A percentile compares a stretch with the other conserved stretches of the same genome.
Conservation (phyloP, 2,113 vertebrate species). For the Neomonachus schauinslandi region DNA sequence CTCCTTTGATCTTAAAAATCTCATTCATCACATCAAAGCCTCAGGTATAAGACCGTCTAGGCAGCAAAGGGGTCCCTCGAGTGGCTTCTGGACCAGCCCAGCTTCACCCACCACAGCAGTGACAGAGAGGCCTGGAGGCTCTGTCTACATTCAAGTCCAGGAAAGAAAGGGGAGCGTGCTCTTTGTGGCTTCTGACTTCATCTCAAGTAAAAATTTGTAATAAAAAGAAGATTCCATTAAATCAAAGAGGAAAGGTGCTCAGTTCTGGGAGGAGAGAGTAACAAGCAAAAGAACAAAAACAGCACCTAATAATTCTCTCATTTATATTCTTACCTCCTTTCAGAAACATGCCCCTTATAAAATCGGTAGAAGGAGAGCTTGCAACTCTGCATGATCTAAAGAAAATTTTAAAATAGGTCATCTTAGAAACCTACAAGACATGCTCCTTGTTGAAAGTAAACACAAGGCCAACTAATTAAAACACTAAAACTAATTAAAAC, state of each 20-base stretch:
- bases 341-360: not conserved
- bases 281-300: not conserved
- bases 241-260: not conserved
- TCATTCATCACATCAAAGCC: conserved; percentile 65
- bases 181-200: not conserved
- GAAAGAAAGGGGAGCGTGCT: not conserved
- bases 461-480: not conserved
- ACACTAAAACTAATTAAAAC: not conserved
- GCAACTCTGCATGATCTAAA: not conserved
- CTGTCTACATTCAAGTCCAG: not conserved
- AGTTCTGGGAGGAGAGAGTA: not conserved
- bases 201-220: not conserved
- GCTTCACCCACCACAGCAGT: not conserved
- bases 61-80: not conserved
- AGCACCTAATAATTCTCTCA: not conserved
- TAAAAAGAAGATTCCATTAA: conserved; percentile 4
- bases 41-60: conserved; percentile 21
- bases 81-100: not conserved
- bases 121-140: conserved; percentile 50
- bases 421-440: not conserved
- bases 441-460: not conserved
- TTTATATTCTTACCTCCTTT: not conserved
- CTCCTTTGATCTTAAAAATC: conserved; percentile 65
- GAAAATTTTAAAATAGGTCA: not conserved
- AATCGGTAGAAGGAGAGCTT: not conserved